Evolutionary conservation across 2,113 vertebrate genomes (phyloP), one percentile per base, ranked within the genome.

Genomic region (Sebastes fasciatus): DNA sequence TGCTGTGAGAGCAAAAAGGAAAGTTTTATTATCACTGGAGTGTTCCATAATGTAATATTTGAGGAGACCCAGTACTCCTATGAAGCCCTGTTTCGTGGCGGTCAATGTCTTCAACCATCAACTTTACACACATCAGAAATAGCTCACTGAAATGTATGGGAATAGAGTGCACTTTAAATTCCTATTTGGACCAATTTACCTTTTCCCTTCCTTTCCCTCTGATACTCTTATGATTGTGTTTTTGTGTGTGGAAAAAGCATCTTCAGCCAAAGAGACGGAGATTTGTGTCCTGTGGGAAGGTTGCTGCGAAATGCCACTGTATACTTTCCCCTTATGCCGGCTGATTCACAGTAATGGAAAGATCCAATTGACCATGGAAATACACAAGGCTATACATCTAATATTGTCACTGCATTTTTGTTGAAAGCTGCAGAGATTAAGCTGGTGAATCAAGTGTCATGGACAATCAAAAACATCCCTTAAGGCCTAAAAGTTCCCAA

Each of bases 1-100:
- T 84, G 84, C 84, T 90, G 74, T 55, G 84, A 86, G 72, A 85
- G 79, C 83, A 77, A 77, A 86, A 85, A 87, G 73, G 62, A 85
- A 82, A 84, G 80, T 88, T 90, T 83, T 92, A 90, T 90, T 94
- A 85, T 87, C 72, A 61, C 69, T 6, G 8, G 74, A 91, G 82
- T 88, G 80, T 88, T 89, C 72, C 72, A 63, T 92, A 93, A 93
- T 91, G 79, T 72, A 90, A 87, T 90, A 86, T 91, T 74, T 84
- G 82, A 84, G 83, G 82, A 76, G 74, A 71, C 69, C 70, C 77
- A 66, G 63, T 72, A 65, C 74, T 71, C 74, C 71, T 82, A 81
- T 86, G 72, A 87, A 88, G 66, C 83, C 67, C 78, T 83, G 69
- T 86, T 92, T 91, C 82, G 89, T 67, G 87, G 74, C 60, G 46